Evolutionary conservation across 37 sponge, comb jelly and placozoan genomes (phyloP), one percentile per base, ranked within the genome.

Genomic region (Diacarnus erythraeanus): DNA sequence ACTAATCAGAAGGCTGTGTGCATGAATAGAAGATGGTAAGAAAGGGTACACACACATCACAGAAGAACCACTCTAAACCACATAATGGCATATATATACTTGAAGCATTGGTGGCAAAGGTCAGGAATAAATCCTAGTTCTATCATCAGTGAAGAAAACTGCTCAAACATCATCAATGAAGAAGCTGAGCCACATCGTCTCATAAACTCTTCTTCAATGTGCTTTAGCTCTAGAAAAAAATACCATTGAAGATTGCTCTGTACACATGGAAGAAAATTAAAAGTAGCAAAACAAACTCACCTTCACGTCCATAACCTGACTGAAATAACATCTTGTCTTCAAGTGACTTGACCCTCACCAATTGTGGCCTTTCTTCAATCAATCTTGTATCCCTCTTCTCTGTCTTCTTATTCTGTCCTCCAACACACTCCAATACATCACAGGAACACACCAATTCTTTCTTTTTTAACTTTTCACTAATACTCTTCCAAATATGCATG

Each of bases 201-300:
- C 38, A 35, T n/a, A 74, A 84, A 89, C 72, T 75, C 72, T 30
- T 80, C 80, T 10, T 57, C 75, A 22, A 89, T 79, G 61, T 89
- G 84, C 0, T 59, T 63, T 71, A 80, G 51, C 72, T 89, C 89
- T 89, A n/a, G n/a, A n/a, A n/a, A n/a, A n/a, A n/a, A n/a, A n/a
- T n/a, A n/a, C n/a, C n/a, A n/a, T n/a, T n/a, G n/a, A n/a, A n/a
- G n/a, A n/a, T n/a, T n/a, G n/a, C n/a, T n/a, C n/a, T n/a, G n/a
- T n/a, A n/a, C n/a, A n/a, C n/a, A n/a, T 29, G 9, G 22, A 30
- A 59, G 18, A 10, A 4, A 4, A 17, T 27, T 59, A 59, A 27
- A 10, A 4, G 18, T 27, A 59, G 60, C 23, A 59, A 59, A 15
- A 30, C 21, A 47, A 68, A 36, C 66, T 74, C n/a, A 84, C 84